Conservation (phyloP, 35 echinoderm and acorn worm genomes). For the Hemicentrotus pulcherrimus region DNA sequence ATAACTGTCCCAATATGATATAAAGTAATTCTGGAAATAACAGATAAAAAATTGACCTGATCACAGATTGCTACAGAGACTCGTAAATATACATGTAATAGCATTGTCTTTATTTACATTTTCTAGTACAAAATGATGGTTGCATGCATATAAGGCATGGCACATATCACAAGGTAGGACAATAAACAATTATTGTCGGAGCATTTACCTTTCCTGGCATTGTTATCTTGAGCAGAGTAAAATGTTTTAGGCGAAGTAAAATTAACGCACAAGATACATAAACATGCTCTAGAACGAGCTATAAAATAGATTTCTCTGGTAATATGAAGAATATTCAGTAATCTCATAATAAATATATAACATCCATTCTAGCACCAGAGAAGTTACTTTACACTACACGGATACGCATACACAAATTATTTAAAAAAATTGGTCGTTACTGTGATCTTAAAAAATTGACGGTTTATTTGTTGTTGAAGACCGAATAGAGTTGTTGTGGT, state of each 20-base stretch:
- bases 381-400: neutral
- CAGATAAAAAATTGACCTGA: neutral
- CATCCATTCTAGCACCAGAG: neutral
- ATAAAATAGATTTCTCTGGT: neutral
- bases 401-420: too few species aligned
- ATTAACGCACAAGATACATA: neutral
- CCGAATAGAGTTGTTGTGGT: too few species aligned
- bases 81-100: neutral
- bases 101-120: neutral
- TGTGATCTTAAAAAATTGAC: too few species aligned
- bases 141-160: neutral
- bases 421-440: too few species aligned
- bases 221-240: neutral
- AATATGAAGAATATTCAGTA: slow-evolving; percentile 4
- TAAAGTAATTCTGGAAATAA: too few species aligned
- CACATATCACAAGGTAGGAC: neutral
- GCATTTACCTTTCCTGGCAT: neutral
- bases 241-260: neutral
- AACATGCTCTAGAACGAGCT: neutral
- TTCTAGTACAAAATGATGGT: neutral
- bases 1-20: too few species aligned
- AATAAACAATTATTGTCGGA: neutral
- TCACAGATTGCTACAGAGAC: neutral
- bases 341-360: slow-evolving; percentile 2
- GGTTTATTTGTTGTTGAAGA: too few species aligned